These are phyloP conservation scores for Aramus guarauna DNA, from an alignment of 2,113 vertebrate species.

Conservation along the genomic window DNA sequence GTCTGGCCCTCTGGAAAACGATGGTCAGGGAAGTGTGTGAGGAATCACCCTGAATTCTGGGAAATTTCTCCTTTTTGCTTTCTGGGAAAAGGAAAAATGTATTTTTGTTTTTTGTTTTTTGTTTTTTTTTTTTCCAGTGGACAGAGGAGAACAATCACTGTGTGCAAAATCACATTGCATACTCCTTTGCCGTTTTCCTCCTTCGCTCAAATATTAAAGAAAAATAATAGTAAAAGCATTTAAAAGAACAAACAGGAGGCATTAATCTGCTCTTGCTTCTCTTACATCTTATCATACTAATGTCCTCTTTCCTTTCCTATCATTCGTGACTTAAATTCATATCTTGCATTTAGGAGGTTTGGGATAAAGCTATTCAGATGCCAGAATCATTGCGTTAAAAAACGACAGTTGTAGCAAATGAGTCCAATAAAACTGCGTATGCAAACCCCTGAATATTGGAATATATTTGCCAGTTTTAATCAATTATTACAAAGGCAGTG, in stretches of 20 bases:
- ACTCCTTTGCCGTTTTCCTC: neutral
- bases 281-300: neutral
- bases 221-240: neutral
- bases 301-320: neutral
- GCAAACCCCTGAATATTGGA: neutral
- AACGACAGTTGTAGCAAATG: neutral
- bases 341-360: neutral
- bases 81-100: neutral
- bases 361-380: neutral
- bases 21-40: neutral
- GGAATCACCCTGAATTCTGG: neutral
- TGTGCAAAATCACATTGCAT: neutral
- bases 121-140: neutral
- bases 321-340: neutral
- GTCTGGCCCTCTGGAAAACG: neutral
- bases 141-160: neutral
- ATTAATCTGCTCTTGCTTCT: neutral
- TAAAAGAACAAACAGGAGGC: neutral
- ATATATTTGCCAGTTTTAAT: neutral
- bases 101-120: neutral
- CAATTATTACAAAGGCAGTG: neutral
- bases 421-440: neutral
- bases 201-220: neutral
- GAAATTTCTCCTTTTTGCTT: neutral
- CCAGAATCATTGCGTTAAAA: neutral